Base-by-base conservation (phyloP, 35 echinoderm and acorn worm genomes). In the Apostichopus californicus region DNA sequence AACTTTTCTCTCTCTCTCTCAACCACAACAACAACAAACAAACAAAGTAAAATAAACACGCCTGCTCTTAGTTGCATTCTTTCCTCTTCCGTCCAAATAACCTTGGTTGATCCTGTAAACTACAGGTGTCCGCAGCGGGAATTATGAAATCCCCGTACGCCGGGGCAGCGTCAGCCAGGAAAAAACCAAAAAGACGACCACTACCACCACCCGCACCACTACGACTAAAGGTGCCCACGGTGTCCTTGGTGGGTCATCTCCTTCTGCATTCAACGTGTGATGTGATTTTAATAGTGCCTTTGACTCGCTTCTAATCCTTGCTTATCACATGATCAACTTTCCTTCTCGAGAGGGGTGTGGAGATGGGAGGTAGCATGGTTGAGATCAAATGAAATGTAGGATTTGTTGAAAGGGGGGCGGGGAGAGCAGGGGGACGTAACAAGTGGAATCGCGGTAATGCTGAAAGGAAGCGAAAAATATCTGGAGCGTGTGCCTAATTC, bases 161-260 rank as follows among this genome's bases (percentile, higher is more conserved):
- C 95, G 97, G 34, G 24, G 90, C 61, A 98, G 97, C 80, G 71
- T 96, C 57, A 96, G 93, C 89, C 77, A 95, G 34, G 97, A 98
- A 93, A 96, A 95, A 86, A 98, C 97, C 12, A 96, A 95, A 71
- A 98, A 93, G 21, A 98, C 97, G 72, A 92, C 90, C 20, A 98
- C 97, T 23, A 98, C 97, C 52, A 98, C 97, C 88, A 98, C 97
- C 46, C 92, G 94, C 61, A 98, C 94, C 77, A 98, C 97, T 10
- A 98, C 96, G 54, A 98, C 95, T 6, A 90, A 90, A 54, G 88
- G 88, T 58, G 12, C 88, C 70, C 86, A 88, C 57, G 88, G 88
- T 57, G 73, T 90, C n/a, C 88, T 90, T 78, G 88, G 88, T 90
- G 88, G 88, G 88, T 90, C 34, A 77, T 57, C 52, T 88, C 1